Conservation (phyloP, 2,888 invertebrate genomes). For the Macrosiphum euphorbiae region DNA sequence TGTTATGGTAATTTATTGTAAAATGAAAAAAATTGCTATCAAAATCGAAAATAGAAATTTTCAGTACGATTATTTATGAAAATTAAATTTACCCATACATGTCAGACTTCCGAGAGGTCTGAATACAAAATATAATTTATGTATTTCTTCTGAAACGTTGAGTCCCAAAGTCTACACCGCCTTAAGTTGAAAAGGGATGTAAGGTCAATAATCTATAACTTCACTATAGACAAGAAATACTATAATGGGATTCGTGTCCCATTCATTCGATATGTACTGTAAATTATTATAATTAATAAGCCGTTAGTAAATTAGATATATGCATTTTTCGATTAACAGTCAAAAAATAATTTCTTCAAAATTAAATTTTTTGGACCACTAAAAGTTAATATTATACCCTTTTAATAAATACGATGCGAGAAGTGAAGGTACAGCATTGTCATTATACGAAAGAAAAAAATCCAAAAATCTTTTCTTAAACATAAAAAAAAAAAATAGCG, state of each 20-base stretch:
- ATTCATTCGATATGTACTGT: neutral
- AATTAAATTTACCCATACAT: neutral
- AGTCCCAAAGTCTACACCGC: neutral
- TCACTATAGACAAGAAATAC: neutral
- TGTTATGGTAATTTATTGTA: neutral
- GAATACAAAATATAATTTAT: neutral
- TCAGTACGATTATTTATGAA: neutral
- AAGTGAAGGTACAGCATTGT: neutral
- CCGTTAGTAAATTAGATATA: neutral
- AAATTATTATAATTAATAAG: neutral
- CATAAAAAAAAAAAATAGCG: too few relatives aligned
- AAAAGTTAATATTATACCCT: neutral
- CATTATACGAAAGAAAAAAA: neutral
- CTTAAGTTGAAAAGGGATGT: neutral
- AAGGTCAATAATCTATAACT: neutral
- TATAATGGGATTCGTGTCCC: too few relatives aligned
- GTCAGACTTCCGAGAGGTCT: neutral
- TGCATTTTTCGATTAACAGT: neutral
- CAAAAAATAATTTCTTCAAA: neutral
- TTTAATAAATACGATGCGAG: neutral
- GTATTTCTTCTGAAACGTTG: neutral
- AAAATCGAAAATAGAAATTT: neutral
- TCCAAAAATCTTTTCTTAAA: too few relatives aligned
- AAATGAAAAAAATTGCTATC: neutral
- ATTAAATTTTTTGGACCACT: neutral